Conservation (phyloP, 2,113 vertebrate genomes). For the Hippopotamus amphibius region DNA sequence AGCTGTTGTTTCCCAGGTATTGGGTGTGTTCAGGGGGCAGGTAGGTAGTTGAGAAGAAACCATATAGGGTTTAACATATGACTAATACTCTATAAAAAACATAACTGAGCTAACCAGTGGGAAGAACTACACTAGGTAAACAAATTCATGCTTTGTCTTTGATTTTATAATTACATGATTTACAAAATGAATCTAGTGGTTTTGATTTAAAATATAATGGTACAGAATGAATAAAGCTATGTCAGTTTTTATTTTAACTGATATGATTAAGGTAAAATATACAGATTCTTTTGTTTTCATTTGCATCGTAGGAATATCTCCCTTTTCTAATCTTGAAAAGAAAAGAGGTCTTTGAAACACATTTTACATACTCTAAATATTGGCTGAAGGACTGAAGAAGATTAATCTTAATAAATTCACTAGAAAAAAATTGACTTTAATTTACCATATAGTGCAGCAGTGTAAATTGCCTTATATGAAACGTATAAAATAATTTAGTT, state of each 20-base stretch:
- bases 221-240: neutral
- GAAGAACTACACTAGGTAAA: neutral
- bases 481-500: constrained; percentile 30
- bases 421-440: constrained; percentile 5
- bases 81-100: neutral
- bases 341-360: neutral
- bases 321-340: neutral
- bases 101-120: neutral
- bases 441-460: neutral
- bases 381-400: neutral
- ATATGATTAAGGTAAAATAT: neutral
- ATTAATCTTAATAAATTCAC: neutral
- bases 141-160: neutral
- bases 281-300: neutral
- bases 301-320: neutral
- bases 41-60: neutral
- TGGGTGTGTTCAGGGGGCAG: neutral
- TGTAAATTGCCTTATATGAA: neutral
- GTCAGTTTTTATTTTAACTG: constrained; percentile 37
- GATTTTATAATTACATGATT: neutral
- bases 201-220: neutral
- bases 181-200: neutral
- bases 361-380: neutral
- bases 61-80: neutral
- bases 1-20: neutral